A percentile compares a stretch with the other conserved stretches of the same genome.
Conservation (phyloP, 2,888 invertebrate genomes). For the Phaedon cochleariae region DNA sequence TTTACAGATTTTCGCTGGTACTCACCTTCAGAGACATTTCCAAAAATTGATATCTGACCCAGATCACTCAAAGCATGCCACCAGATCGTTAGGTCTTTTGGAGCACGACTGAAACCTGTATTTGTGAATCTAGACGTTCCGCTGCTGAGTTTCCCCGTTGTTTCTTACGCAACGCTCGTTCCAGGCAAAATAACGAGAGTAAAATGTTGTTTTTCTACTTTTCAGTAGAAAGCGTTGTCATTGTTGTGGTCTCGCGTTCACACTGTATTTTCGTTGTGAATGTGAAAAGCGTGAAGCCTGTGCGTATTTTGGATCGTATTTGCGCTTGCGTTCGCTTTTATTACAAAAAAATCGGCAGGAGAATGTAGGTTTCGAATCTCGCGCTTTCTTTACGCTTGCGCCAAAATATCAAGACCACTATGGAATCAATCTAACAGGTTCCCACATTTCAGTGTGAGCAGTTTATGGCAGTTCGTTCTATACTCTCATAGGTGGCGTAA, state of each 20-base stretch:
- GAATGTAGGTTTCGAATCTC: not conserved
- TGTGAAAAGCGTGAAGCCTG: constrained; percentile 23
- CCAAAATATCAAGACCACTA: not conserved
- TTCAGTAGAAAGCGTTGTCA: not conserved
- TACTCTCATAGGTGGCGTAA: not conserved
- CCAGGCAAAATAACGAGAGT: constrained; percentile 21
- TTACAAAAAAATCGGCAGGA: constrained; percentile 4
- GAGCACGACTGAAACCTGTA: constrained; percentile 20
- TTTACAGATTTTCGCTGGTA: not conserved
- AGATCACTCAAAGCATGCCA: constrained; percentile 17
- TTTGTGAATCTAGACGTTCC: not conserved
- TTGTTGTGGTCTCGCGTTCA: constrained; percentile 1
- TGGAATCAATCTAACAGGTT: constrained; percentile 1
- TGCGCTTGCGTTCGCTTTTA: constrained; percentile 36
- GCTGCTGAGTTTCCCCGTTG: constrained; percentile 24
- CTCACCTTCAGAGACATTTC: constrained; percentile 33
- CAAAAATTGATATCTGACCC: constrained; percentile 12
- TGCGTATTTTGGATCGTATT: constrained; percentile 33
- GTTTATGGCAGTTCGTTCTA: not conserved
- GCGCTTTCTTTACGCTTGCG: not conserved
- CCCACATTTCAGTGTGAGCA: not conserved
- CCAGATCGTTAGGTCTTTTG: constrained; percentile 11
- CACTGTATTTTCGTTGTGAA: constrained; percentile 27
- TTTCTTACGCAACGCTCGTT: constrained; percentile 33
- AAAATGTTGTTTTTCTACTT: constrained; percentile 24